These are phyloP conservation scores for Sclerodermus sp. DNA, from an alignment of 2,888 invertebrate genomes.

Conservation along the genomic window DNA sequence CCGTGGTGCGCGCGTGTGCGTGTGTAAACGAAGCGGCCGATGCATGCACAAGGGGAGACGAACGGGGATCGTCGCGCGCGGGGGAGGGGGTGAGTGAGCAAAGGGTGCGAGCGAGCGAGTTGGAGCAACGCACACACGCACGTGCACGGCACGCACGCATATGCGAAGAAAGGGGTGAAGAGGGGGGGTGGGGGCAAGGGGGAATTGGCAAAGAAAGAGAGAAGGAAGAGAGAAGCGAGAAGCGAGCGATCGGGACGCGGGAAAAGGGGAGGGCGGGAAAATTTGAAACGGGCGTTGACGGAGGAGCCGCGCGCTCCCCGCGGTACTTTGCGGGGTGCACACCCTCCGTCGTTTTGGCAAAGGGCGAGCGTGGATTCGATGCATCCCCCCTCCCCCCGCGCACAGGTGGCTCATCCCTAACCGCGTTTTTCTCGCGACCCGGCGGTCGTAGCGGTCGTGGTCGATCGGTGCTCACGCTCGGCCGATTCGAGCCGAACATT, in stretches of 20 bases:
- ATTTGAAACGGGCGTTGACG: conserved; percentile 31
- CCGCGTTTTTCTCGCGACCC: not conserved
- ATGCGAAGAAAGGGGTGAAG: not conserved
- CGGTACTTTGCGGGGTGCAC: conserved; percentile 26
- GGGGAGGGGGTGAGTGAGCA: not conserved
- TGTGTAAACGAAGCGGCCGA: conserved; percentile 1
- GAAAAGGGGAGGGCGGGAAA: conserved; percentile 35
- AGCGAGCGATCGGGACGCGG: conserved; percentile 6
- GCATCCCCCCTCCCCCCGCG: too few relatives aligned
- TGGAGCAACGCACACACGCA: not conserved
- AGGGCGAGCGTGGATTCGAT: conserved; percentile 21
- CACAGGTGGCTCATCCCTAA: conserved; percentile 17
- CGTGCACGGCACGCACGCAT: not conserved
- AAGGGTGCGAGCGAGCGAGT: not conserved
- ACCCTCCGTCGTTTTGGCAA: conserved; percentile 25
- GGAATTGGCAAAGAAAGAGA: not conserved
- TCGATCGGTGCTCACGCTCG: not conserved
- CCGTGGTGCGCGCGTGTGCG: not conserved
- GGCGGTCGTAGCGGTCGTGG: not conserved
- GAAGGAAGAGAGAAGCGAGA: not conserved
- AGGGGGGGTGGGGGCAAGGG: too few relatives aligned
- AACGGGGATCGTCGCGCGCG: not conserved
- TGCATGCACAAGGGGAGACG: too few relatives aligned
- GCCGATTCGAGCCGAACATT: too few relatives aligned
- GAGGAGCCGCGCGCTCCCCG: conserved; percentile 14